Conservation (phyloP, 2,888 invertebrate species). For the Gortyna flavago region DNA sequence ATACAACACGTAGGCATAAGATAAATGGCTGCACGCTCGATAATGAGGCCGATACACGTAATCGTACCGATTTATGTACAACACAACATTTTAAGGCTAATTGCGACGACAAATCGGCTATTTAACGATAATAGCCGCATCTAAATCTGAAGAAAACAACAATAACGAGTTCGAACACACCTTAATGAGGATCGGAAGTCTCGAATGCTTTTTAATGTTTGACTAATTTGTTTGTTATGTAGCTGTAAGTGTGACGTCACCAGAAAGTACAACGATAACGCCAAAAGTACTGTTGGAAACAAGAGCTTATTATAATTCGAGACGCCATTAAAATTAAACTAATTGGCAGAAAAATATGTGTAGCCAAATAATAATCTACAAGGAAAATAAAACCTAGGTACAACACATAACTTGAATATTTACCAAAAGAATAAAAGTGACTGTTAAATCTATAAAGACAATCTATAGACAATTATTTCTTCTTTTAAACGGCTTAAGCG, state of each 20-base stretch:
- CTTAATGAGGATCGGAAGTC: constrained; percentile 87
- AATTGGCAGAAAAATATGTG: constrained; percentile 68
- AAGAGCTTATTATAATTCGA: constrained; percentile 65
- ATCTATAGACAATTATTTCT: constrained; percentile 41
- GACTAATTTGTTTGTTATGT: constrained; percentile 84
- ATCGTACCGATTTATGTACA: constrained; percentile 79
- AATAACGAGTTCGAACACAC: constrained; percentile 75
- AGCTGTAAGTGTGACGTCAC: constrained; percentile 59
- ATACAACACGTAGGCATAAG: constrained; percentile 44
- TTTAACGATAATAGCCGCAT: constrained; percentile 83
- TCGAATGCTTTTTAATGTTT: constrained; percentile 82
- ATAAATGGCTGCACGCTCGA: constrained; percentile 56
- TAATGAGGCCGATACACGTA: constrained; percentile 73
- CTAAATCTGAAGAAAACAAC: constrained; percentile 78
- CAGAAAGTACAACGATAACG: constrained; percentile 64
- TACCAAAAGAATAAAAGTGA: neutral
- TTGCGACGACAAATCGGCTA: constrained; percentile 81
- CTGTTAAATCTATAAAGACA: constrained; percentile 17
- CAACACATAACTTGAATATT: neutral
- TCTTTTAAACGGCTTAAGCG: constrained; percentile 49
- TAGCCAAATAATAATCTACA: constrained; percentile 42
- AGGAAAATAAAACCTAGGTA: constrained; percentile 2
- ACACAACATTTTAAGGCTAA: constrained; percentile 83
- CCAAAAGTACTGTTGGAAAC: constrained; percentile 55
- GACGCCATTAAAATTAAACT: constrained; percentile 67